Conservation (phyloP, 2,797 vertebrate genomes). For the Epinephelus malabaricus region DNA sequence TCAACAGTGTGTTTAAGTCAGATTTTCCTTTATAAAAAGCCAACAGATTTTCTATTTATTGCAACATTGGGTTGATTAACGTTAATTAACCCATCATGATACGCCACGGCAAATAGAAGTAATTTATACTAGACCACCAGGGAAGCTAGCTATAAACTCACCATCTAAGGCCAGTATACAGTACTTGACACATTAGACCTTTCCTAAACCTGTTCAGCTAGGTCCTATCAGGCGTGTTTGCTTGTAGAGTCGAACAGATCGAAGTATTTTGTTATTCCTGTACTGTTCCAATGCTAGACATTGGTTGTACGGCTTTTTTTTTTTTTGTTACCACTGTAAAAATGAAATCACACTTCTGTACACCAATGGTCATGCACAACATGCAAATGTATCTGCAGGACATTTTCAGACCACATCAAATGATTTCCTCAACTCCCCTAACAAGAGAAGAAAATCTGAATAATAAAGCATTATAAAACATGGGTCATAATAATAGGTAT, state of each 20-base stretch:
- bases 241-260: conserved; percentile 25
- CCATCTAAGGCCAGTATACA: conserved; percentile 52
- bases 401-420: conserved; percentile 20
- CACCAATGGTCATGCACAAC: not conserved
- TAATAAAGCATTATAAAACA: conserved; percentile 14
- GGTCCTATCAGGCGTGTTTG: conserved; percentile 45
- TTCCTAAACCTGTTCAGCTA: conserved; percentile 30
- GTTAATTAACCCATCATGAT: conserved; percentile 31
- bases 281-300: conserved; percentile 24
- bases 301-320: conserved; percentile 26
- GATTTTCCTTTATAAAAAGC: conserved; percentile 70
- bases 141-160: conserved; percentile 34
- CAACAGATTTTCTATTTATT: conserved; percentile 83
- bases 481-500: not conserved
- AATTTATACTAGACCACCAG: conserved; percentile 34
- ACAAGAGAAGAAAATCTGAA: conserved; percentile 4
- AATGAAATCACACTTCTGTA: not conserved
- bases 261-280: conserved; percentile 40
- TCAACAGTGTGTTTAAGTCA: conserved; percentile 55
- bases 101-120: conserved; percentile 31
- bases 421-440: not conserved
- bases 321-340: conserved; percentile 33
- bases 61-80: conserved; percentile 60
- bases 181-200: conserved; percentile 21
- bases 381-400: conserved; percentile 9